Percentiles rank a stretch among this genome's conserved stretches.
These are phyloP conservation scores for Thymelicus acteon DNA, from an alignment of 2,888 invertebrate species.

Conservation along the genomic window DNA sequence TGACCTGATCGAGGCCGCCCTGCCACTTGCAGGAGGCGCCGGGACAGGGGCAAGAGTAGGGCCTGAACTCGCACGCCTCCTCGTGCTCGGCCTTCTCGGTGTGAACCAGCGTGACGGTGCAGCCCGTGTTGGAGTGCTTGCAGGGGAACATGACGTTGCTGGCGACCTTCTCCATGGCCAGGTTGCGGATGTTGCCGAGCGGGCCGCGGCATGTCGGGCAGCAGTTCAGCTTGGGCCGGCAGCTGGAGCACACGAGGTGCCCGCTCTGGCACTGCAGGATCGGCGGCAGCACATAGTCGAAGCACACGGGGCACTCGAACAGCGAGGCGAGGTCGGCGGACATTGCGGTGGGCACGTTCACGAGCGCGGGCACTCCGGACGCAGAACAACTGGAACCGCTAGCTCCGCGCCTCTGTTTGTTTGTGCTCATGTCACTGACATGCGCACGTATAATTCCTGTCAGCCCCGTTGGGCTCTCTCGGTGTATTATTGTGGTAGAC, in stretches of 20 bases:
- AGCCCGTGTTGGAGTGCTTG: conserved; percentile 98
- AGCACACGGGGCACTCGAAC: conserved; percentile 98
- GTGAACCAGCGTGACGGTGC: conserved; percentile 95
- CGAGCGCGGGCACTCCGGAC: conserved; percentile 80
- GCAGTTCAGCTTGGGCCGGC: conserved; percentile 97
- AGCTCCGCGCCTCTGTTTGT: conserved; percentile 82
- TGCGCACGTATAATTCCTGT: conserved; percentile 68
- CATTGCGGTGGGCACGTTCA: conserved; percentile 87
- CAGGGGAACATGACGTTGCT: conserved; percentile 99
- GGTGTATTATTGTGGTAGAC: conserved; percentile 4
- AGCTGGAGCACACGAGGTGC: conserved; percentile 98
- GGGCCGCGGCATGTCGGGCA: conserved; percentile 99
- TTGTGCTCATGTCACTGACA: conserved; percentile 85
- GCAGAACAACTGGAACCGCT: conserved; percentile 83
- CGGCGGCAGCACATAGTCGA: conserved; percentile 99
- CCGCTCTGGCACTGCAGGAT: conserved; percentile 99
- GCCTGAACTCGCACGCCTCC: conserved; percentile 98
- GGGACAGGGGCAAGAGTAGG: conserved; percentile 99
- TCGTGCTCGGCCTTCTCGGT: conserved; percentile 99
- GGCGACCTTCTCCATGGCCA: conserved; percentile 99
- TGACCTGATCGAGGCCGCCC: conserved; percentile 98
- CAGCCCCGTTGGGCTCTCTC: conserved; percentile 32
- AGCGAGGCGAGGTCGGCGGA: conserved; percentile 95
- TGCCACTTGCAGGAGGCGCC: conserved; percentile 99
- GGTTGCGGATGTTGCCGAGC: conserved; percentile 97